phyloP scores from a whole-genome alignment of 2,888 invertebrate genomes.

The Vanessa cardui region DNA sequence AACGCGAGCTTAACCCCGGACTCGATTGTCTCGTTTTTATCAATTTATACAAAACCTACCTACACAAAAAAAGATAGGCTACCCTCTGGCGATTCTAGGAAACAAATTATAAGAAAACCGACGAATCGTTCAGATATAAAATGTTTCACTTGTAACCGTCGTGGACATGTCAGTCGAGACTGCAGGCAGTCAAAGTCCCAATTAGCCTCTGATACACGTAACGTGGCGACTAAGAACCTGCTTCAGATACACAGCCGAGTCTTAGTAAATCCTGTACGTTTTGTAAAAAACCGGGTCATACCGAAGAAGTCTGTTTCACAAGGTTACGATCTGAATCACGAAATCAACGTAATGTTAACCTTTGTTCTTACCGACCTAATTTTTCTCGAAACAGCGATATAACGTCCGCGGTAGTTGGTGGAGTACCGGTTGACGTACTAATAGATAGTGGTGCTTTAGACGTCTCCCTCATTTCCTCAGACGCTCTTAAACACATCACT shows the following conservation, averaged over 20 bases:
- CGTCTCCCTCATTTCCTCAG: slow-evolving; percentile 37
- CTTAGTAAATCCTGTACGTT: not conserved
- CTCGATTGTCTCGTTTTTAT: not conserved
- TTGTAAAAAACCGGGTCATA: slow-evolving; percentile 10
- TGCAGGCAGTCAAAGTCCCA: no score
- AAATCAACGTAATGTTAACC: not conserved
- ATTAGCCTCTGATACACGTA: no score
- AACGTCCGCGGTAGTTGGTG: slow-evolving; percentile 17
- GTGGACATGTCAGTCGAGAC: no score
- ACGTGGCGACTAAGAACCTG: no score
- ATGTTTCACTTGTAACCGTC: no score
- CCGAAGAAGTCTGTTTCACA: slow-evolving; percentile 6
- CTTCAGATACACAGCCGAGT: not conserved
- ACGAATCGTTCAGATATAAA: no score
- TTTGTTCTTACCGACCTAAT: not conserved
- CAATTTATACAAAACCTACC: not conserved
- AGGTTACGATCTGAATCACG: not conserved
- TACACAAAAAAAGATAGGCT: not conserved
- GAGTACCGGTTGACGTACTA: slow-evolving; percentile 17
- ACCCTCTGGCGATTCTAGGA: not conserved
- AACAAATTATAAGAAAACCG: not conserved
- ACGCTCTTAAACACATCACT: slow-evolving; percentile 23
- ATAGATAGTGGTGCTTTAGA: slow-evolving; percentile 7
- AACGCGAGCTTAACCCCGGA: not conserved
- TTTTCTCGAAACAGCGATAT: slow-evolving; percentile 1